phyloP scores from a whole-genome alignment of 2,113 vertebrate species.

The Sander lucioperca region DNA sequence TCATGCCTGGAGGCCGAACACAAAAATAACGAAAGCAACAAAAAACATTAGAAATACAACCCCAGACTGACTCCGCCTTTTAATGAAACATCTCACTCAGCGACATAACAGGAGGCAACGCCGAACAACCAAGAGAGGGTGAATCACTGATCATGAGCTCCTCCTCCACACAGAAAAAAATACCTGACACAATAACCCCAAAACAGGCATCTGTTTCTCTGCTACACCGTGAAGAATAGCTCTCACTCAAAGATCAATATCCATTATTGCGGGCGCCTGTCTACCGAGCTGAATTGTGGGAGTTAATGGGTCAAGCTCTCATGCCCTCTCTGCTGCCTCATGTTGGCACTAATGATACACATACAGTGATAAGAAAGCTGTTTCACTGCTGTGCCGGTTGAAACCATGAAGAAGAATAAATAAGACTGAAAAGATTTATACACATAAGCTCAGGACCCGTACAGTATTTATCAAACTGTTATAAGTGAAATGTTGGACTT shows the following conservation, averaged over 20 bases:
- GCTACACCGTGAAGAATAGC: constrained; percentile 46
- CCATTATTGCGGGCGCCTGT: constrained; percentile 75
- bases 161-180: constrained; percentile 37
- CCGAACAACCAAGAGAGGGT: background rate
- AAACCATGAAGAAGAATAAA: background rate
- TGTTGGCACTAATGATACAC: constrained; percentile 57
- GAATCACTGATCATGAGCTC: constrained; percentile 8
- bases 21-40: background rate
- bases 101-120: constrained; percentile 24
- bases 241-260: constrained; percentile 78
- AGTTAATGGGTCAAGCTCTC: constrained; percentile 69
- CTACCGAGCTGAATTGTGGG: constrained; percentile 64
- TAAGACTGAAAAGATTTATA: background rate
- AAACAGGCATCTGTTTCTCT: constrained; percentile 35
- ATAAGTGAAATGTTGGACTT: background rate
- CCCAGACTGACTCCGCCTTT: background rate
- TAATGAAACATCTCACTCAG: background rate
- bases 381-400: constrained; percentile 28
- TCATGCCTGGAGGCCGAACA: constrained; percentile 80
- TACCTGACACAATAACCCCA: constrained; percentile 44
- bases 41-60: constrained; percentile 20
- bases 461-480: background rate
- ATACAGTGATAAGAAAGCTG: constrained; percentile 54
- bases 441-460: background rate
- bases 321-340: constrained; percentile 33